These are phyloP conservation scores for Pristionchus exspectatus DNA, from an alignment of 2,888 invertebrate genomes.

Conservation along the genomic window DNA sequence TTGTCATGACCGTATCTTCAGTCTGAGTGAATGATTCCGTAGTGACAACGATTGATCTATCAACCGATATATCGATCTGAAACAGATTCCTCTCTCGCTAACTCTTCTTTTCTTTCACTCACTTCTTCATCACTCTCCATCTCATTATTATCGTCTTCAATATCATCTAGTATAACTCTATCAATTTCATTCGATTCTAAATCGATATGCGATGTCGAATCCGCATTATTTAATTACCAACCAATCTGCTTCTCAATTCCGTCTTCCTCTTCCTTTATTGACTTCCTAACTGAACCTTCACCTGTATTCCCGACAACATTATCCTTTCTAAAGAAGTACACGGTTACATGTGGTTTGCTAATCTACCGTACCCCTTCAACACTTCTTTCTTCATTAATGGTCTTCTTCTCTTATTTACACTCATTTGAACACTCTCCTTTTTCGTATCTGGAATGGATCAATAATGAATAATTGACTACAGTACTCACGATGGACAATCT, in stretches of 20 bases:
- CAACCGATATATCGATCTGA: not conserved
- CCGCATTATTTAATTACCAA: not conserved
- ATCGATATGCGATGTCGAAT: not conserved
- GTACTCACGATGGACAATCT: conserved; percentile 26
- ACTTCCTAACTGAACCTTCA: not conserved
- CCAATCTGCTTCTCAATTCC: not conserved
- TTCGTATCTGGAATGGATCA: not conserved
- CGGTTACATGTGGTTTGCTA: not conserved
- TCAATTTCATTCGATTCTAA: not conserved
- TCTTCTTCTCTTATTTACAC: not conserved
- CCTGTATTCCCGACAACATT: not conserved
- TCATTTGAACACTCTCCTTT: not conserved
- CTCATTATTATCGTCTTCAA: not conserved
- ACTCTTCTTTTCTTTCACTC: not conserved
- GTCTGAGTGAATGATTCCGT: not conserved
- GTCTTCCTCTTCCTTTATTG: not conserved
- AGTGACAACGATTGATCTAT: not conserved
- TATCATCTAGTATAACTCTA: not conserved
- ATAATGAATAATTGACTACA: not conserved
- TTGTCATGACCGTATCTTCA: not conserved
- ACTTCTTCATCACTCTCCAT: not conserved
- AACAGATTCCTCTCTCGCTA: not conserved
- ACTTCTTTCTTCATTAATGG: not conserved
- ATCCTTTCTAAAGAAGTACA: not conserved
- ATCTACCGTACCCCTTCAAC: not conserved